phyloP scores from a whole-genome alignment of 1,140 invertebrate species.

The Scylla paramamosain region DNA sequence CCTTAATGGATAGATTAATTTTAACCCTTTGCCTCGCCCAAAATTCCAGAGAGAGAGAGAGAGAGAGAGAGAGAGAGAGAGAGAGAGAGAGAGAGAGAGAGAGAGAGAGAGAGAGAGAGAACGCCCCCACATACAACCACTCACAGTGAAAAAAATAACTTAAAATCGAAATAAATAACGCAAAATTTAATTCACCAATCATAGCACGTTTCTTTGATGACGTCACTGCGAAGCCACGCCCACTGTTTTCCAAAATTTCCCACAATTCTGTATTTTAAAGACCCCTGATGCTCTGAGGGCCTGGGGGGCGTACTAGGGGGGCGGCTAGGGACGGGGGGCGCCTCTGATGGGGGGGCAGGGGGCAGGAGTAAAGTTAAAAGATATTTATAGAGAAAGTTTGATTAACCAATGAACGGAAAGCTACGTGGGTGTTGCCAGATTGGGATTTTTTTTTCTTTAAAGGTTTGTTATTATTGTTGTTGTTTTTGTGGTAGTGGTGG shows the following conservation, averaged over 20 bases:
- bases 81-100: not conserved
- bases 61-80: constrained; percentile 20
- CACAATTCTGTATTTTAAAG: too few species aligned
- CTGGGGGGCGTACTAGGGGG: not conserved
- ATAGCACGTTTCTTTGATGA: too few species aligned
- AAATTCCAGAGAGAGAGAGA: not conserved
- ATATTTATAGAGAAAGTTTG: not conserved
- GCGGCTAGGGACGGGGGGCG: too few species aligned
- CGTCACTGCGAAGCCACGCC: too few species aligned
- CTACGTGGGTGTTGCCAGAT: not conserved
- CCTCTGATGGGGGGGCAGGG: too few species aligned
- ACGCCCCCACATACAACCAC: not conserved
- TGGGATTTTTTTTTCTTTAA: too few species aligned
- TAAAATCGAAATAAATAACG: not conserved
- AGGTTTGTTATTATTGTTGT: not conserved
- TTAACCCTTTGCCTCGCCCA: not conserved
- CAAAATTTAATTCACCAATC: too few species aligned
- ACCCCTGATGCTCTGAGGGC: too few species aligned
- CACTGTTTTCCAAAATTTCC: too few species aligned
- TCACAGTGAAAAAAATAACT: not conserved
- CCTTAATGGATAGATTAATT: not conserved
- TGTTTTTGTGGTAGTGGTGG: not conserved
- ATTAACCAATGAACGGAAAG: too few species aligned
- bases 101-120: not conserved
- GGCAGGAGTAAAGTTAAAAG: not conserved